A percentile compares a stretch with the other conserved stretches of the same genome.
Conservation (phyloP, 2,113 vertebrate species). For the Microcebus griseorufus region DNA sequence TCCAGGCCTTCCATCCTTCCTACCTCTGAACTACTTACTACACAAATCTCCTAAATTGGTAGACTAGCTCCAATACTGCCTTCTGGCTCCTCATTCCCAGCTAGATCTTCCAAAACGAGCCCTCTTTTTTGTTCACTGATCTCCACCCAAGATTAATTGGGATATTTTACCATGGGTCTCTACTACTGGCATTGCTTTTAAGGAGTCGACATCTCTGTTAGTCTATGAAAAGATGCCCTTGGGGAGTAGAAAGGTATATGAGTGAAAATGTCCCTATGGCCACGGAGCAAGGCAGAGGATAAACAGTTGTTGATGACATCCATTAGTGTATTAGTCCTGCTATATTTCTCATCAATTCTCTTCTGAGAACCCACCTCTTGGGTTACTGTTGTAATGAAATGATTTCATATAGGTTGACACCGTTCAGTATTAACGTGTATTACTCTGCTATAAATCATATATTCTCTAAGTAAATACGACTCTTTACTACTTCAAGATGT, state of each 20-base stretch:
- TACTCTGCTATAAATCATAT: not conserved
- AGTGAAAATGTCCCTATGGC: not conserved
- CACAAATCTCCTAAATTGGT: not conserved
- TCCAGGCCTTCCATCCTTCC: not conserved
- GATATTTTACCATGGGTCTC: not conserved
- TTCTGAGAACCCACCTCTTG: not conserved
- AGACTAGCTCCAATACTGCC: not conserved
- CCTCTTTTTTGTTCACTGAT: not conserved
- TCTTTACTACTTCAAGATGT: not conserved
- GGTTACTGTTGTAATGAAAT: not conserved
- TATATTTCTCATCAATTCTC: not conserved
- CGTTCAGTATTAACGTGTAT: not conserved
- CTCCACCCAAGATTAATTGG: not conserved
- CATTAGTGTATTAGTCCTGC: not conserved
- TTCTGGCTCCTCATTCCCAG: not conserved
- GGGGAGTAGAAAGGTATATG: accelerated
- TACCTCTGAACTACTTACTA: not conserved
- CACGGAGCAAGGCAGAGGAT: not conserved
- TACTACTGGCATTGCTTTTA: not conserved
- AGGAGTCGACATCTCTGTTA: not conserved
- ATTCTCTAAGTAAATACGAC: slow-evolving; percentile 39
- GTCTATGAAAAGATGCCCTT: not conserved
- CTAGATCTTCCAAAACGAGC: not conserved
- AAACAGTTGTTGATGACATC: not conserved
- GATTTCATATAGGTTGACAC: not conserved